phyloP scores from a whole-genome alignment of 2,113 vertebrate genomes.

The Stegostoma tigrinum region DNA sequence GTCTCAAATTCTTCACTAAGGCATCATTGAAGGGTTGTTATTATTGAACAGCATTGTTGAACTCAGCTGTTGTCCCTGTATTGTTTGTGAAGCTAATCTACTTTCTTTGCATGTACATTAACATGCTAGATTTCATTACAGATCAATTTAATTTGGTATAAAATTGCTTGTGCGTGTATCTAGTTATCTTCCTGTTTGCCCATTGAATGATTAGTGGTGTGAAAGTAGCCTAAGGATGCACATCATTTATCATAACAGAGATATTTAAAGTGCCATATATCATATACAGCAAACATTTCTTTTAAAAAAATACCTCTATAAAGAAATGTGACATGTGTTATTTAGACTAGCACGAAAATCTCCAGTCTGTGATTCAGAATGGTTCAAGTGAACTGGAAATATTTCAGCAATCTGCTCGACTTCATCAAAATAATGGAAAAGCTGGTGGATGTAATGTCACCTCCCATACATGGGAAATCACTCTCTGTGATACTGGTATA shows the following conservation, averaged over 20 bases:
- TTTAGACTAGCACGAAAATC: neutral
- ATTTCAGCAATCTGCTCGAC: conserved; percentile 9
- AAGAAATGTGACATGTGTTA: neutral
- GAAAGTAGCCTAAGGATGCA: neutral
- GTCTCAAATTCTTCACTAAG: neutral
- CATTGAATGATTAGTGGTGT: neutral
- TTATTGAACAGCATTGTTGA: neutral
- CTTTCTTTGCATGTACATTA: neutral
- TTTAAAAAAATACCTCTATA: neutral
- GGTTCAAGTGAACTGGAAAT: conserved; percentile 1
- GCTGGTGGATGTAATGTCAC: conserved; percentile 11
- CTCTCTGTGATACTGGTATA: neutral
- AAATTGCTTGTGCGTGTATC: neutral
- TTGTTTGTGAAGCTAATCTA: neutral
- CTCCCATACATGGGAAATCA: conserved; percentile 20
- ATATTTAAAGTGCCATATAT: neutral
- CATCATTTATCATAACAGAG: neutral
- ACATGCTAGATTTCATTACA: neutral
- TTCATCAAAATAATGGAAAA: conserved; percentile 5
- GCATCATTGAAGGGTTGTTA: neutral
- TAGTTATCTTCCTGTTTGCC: neutral
- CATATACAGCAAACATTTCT: neutral
- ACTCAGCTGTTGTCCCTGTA: neutral
- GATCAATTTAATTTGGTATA: neutral
- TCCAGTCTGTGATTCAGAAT: conserved; percentile 10